Base-by-base conservation (phyloP, 2,113 vertebrate genomes). In the Pithys albifrons region DNA sequence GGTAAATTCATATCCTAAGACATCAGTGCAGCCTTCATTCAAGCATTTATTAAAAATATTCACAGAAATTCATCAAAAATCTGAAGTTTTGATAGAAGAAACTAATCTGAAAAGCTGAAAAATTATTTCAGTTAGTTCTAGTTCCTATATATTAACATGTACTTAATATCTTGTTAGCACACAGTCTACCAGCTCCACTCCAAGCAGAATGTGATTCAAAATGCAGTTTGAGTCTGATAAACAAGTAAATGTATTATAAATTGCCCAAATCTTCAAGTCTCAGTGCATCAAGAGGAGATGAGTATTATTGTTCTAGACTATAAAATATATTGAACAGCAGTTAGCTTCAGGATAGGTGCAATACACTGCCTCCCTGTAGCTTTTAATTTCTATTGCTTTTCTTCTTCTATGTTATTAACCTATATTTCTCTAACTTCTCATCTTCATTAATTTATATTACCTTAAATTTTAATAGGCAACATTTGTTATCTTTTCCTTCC, bases 131-230 rank as follows among this genome's bases (percentile, higher is more conserved):
- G 22, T 8, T 57, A 10, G 3, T 52, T 82, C 3, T 59, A 45
- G 17, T 75, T 67, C 1, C 2, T 43, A 48, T 14, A 39, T 49
- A 39, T 13, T 57, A 58, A 45, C 1, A 13, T 7, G 0, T 1
- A 29, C 4, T 37, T 79, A 9, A 6, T 57, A 7, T 55, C 7
- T 6, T 43, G 3, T 35, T 72, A 71, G 13, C 9, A 57, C 5
- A 6, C 18, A 7, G 5, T 27, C 19, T 79, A 16, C 8, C 4
- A 45, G 20, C 23, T 46, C 54, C 14, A 77, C 4, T 37, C 2
- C 10, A 86, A 64, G 28, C 5, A 74, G 27, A 84, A 62, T 25
- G 57, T 0, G 7, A 80, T 15, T 18, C 17, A 51, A 80, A 85
- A 28, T 43, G 6, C 27, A 25, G 4, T 23, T 85, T 54, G 13